Evolutionary conservation across 2,797 vertebrate species (phyloP), one percentile per base, ranked within the genome.

Genomic region (Euthynnus affinis): DNA sequence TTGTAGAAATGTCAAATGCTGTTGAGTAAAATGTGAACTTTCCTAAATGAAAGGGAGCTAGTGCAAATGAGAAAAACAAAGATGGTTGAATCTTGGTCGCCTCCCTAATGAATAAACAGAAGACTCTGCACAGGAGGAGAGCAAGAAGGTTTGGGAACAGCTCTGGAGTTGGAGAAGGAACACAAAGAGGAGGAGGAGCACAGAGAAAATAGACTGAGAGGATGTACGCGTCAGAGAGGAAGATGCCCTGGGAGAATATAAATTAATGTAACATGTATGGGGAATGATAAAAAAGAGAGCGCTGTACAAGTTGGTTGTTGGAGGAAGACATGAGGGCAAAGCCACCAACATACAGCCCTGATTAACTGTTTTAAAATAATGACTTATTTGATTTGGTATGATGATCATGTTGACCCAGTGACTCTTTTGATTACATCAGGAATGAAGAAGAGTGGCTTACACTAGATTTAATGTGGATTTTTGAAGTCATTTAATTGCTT

Each of bases 181-280:
- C 74, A 85, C 52, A 85, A 76, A 81, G 61, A 74, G 64, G 40
- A 79, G 65, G 72, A 78, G 76, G 83, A 72, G 83, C 71, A 60
- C 2, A 0, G 52, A 74, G 74, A 79, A 56, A 73, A 69, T 48
- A 74, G 44, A 67, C n/a, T 27, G 29, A 76, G 68, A 71, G 56
- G 53, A 67, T 65, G 78, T 55, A 74, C 63, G 66, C 61, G 56
- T 78, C 27, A 58, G 71, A 60, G 65, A 80, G 34, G 66, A 77
- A 70, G 42, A 76, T 67, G 18, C 25, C 78, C 61, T 48, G 0
- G 15, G 75, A 74, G 75, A 70, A 75, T 63, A 48, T 53, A 52
- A 71, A 15, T 55, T 62, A 58, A 65, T 78, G 72, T 53, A 80
- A 78, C 75, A 63, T 34, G 23, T 63, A 66, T 63, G 27, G 37